Base-by-base conservation (phyloP, 2,888 invertebrate genomes). In the Drosophila pseudotalamancana region DNA sequence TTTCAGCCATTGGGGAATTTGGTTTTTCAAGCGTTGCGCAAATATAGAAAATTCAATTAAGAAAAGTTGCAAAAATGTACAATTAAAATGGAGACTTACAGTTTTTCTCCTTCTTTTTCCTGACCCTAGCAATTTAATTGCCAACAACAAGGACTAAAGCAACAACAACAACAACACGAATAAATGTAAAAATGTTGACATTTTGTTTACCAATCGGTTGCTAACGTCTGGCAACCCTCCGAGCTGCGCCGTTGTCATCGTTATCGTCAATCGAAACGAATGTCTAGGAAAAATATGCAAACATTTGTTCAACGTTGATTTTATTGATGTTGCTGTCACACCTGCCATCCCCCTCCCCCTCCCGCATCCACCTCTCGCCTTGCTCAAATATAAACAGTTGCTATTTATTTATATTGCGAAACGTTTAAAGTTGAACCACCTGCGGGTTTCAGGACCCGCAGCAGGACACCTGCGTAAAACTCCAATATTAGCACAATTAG, bases 261-360 rank as follows among this genome's bases (percentile, higher is more conserved):
- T 75, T 68, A 69, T 77, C 75, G 65, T 68, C 85, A 71, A 74
- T 80, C 72, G 55, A 72, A 82, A 66, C 57, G 57, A 61, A 64
- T 76, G 83, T 83, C 87, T 86, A 86, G 81, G 66, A 86, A 83
- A 77, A 77, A 86, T 86, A 80, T 81, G 84, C 84, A 81, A 81
- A 83, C 87, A 84, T 81, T 81, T 86, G 84, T 87, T 81, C 84
- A 83, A 72, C 84, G 87, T 84, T 84, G 84, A 87, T 86, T 87
- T 81, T 81, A 80, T 81, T 81, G 86, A 81, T 77, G 62, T 79
- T 83, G 69, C 64, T 74, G 70, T 74, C 63, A 34, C 59, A 59
- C 51, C n/a, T n/a, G 16, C 9, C 42, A 11, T 19, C 12, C 25
- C 31, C n/a, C 18, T 9, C 3, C 16, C 4, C 1, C n/a, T 16